These are phyloP conservation scores for Andinoacara biseriatus DNA, from an alignment of 2,113 vertebrate species.

Conservation along the genomic window DNA sequence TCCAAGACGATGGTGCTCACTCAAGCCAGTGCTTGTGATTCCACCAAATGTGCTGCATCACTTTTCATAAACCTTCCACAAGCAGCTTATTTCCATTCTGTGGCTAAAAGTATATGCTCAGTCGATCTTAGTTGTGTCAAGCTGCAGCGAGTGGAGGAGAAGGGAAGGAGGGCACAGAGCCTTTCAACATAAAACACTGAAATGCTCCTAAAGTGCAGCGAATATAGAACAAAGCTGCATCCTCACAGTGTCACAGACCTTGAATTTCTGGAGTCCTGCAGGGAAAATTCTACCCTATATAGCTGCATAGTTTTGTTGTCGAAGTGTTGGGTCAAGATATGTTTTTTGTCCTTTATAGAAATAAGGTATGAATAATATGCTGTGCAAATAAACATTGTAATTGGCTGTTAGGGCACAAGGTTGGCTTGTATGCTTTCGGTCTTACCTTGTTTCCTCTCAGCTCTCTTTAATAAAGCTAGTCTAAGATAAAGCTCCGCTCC, in stretches of 20 bases:
- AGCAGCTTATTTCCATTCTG: not conserved
- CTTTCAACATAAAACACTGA: not conserved
- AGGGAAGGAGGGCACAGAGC: not conserved
- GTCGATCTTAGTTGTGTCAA: not conserved
- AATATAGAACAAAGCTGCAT: not conserved
- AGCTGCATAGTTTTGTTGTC: not conserved
- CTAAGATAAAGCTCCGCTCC: fast-evolving
- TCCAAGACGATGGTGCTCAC: not conserved
- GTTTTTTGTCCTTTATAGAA: not conserved
- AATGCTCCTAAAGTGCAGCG: not conserved
- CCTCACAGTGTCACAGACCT: not conserved
- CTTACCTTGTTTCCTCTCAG: not conserved
- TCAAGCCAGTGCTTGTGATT: not conserved
- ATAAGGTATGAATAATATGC: not conserved
- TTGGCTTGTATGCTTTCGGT: not conserved
- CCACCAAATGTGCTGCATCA: not conserved
- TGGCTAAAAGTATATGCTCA: not conserved
- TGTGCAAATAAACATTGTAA: not conserved
- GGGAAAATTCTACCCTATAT: not conserved
- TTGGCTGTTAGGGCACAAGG: not conserved
- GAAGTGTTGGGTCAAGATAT: not conserved
- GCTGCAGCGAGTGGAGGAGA: not conserved
- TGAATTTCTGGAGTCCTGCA: too few relatives aligned
- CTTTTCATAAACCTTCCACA: not conserved
- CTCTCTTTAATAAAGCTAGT: not conserved